Conservation (phyloP, 1,140 invertebrate species). For the Meteorus sp. region DNA sequence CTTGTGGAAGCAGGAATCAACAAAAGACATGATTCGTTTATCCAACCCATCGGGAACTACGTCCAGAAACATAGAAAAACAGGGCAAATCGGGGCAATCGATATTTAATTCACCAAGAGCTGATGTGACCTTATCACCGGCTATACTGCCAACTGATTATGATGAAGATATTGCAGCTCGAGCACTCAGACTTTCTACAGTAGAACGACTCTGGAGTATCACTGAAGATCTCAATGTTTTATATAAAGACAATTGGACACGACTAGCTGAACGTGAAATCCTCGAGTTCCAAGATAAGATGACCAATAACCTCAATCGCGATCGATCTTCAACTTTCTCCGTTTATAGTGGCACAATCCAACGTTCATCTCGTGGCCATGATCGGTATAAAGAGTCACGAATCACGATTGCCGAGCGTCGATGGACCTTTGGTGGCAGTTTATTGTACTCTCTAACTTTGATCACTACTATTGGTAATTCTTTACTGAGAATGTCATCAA, state of each 20-base stretch:
- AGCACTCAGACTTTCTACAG: conserved; percentile 63
- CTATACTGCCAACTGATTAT: not conserved
- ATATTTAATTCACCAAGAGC: not conserved
- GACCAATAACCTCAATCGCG: conserved; percentile 44
- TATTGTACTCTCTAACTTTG: conserved; percentile 92
- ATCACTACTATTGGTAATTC: conserved; percentile 94
- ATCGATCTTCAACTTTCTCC: conserved; percentile 18
- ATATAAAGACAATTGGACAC: conserved; percentile 94
- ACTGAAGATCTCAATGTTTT: conserved; percentile 92
- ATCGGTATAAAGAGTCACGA: conserved; percentile 12
- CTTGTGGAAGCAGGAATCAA: conserved; percentile 35
- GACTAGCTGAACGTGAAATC: conserved; percentile 79
- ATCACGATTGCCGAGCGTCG: conserved; percentile 57
- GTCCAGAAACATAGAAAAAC: conserved; percentile 1
- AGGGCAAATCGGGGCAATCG: conserved; percentile 7
- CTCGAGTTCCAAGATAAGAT: conserved; percentile 79
- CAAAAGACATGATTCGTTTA: conserved; percentile 37
- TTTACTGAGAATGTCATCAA: not conserved
- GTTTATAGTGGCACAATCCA: conserved; percentile 24
- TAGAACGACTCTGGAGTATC: conserved; percentile 87
- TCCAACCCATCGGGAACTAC: not conserved
- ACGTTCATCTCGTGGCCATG: conserved; percentile 14
- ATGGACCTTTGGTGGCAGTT: conserved; percentile 90
- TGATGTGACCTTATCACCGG: conserved; percentile 2
- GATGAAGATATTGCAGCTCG: conserved; percentile 45